These are phyloP conservation scores for Ctenomys sociabilis DNA, from an alignment of 2,113 vertebrate genomes.

Conservation along the genomic window DNA sequence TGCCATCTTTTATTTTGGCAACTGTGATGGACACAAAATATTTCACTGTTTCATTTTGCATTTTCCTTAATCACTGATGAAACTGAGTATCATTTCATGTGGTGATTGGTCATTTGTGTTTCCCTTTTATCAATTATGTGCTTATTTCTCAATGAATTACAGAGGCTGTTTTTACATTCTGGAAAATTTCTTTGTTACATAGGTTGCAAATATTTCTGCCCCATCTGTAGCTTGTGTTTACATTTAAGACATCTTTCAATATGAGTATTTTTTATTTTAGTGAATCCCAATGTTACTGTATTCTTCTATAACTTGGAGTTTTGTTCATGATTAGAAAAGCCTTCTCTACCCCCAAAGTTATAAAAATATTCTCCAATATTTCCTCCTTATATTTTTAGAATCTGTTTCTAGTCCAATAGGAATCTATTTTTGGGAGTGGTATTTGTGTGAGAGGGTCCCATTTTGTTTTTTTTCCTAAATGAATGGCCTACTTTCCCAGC, in stretches of 20 bases:
- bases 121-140: slow-evolving; percentile 9
- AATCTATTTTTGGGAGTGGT: slow-evolving; percentile 69
- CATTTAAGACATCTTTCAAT: slow-evolving; percentile 26
- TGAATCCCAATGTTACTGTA: slow-evolving; percentile 40
- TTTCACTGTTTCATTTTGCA: slow-evolving; percentile 55
- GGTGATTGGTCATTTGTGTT: slow-evolving; percentile 35
- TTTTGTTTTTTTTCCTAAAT: slow-evolving; percentile 60
- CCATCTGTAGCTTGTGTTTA: slow-evolving; percentile 21
- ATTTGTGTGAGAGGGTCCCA: slow-evolving; percentile 58
- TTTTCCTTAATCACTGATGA: slow-evolving; percentile 48
- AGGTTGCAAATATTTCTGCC: slow-evolving; percentile 45
- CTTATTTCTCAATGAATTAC: slow-evolving; percentile 31
- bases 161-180: slow-evolving; percentile 31
- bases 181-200: neutral
- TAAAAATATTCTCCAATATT: slow-evolving; percentile 63
- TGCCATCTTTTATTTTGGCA: slow-evolving; percentile 49
- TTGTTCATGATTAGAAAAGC: slow-evolving; percentile 49
- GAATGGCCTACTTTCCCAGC: slow-evolving; percentile 57
- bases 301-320: slow-evolving; percentile 57
- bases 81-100: slow-evolving; percentile 20
- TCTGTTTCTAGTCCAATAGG: slow-evolving; percentile 66
- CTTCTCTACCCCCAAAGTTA: slow-evolving; percentile 31
- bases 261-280: slow-evolving; percentile 7
- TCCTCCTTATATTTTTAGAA: slow-evolving; percentile 73
- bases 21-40: slow-evolving; percentile 31